Evolutionary conservation across 2,888 invertebrate species (phyloP), one percentile per base, ranked within the genome.

Genomic region (Caenorhabditis doughertyi): DNA sequence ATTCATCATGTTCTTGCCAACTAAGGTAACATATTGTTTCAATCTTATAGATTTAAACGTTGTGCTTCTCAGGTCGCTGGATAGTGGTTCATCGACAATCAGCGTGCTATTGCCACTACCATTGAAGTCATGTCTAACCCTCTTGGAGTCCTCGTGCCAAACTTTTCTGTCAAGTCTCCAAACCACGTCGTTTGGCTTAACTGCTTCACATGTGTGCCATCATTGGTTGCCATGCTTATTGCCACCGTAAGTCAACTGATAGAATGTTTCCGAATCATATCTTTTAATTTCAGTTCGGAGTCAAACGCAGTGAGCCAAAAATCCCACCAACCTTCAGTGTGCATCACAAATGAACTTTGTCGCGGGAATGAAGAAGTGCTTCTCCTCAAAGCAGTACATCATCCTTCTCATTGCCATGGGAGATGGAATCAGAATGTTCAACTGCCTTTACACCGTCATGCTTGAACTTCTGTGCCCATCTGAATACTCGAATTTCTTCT

Each of bases 1-100:
- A 13, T 93, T 93, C 89, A 92, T 93, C 60, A 92, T 94, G 92
- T 93, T 93, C 88, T 90, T 93, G 56, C 93, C 93, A 3, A 93
- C 93, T 11, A 93, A 93, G 86, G 62, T 62, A n/a, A 2, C 8
- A 16, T 18, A 42, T 1, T 13, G 13, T 32, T 32, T 32, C 5
- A 7, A 4, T 32, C 4, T 9, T 4, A 32, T 2, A 35, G 18
- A 18, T 21, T 3, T 23, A 3, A 32, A 13, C 7, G 3, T 16
- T 42, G 4, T 1, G n/a, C 11, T 23, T 4, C 44, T 62, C 25
- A 62, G 62, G 90, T 91, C 3, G 91, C 91, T 18, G 90, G 89
- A 23, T 86, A 90, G n/a, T 91, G 91, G 91, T 91, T 91, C 89
- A 91, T 92, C 1, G 92, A 92, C 58, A 91, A 91, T 32, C 93